phyloP scores from a whole-genome alignment of 1,140 invertebrate species.

The Heliconius hewitsoni region DNA sequence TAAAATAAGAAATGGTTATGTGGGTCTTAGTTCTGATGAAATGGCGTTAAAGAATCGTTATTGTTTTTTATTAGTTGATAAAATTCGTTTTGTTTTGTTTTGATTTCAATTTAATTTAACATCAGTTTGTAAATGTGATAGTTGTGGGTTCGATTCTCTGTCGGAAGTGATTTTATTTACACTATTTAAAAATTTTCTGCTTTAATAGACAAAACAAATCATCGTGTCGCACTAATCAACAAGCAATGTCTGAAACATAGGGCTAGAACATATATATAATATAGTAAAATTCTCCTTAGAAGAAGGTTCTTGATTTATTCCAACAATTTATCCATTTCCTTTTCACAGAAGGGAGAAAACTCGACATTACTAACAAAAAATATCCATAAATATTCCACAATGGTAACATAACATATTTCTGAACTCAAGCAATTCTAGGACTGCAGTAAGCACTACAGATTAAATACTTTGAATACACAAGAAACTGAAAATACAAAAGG shows the following conservation, averaged over 20 bases:
- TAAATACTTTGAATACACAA: slow-evolving; percentile 33
- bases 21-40: slow-evolving; percentile 2
- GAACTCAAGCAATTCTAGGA: slow-evolving; percentile 17
- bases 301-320: neutral
- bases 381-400: neutral
- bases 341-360: too few relatives aligned
- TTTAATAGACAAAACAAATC: too few relatives aligned
- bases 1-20: slow-evolving; percentile 2
- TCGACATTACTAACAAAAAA: too few relatives aligned
- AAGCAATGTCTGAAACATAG: too few relatives aligned
- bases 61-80: neutral
- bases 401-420: neutral
- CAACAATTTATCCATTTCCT: neutral
- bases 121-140: too few relatives aligned
- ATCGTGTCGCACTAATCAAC: too few relatives aligned
- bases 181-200: too few relatives aligned
- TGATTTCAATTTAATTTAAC: neutral
- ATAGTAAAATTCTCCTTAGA: too few relatives aligned
- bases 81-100: slow-evolving; percentile 9
- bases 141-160: too few relatives aligned
- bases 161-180: too few relatives aligned
- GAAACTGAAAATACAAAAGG: slow-evolving; percentile 22
- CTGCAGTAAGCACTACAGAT: slow-evolving; percentile 23
- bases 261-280: too few relatives aligned
- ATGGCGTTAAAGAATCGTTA: slow-evolving; percentile 1